These are phyloP conservation scores for Uloborus plumipes DNA, from an alignment of 2,888 invertebrate species.

Conservation along the genomic window DNA sequence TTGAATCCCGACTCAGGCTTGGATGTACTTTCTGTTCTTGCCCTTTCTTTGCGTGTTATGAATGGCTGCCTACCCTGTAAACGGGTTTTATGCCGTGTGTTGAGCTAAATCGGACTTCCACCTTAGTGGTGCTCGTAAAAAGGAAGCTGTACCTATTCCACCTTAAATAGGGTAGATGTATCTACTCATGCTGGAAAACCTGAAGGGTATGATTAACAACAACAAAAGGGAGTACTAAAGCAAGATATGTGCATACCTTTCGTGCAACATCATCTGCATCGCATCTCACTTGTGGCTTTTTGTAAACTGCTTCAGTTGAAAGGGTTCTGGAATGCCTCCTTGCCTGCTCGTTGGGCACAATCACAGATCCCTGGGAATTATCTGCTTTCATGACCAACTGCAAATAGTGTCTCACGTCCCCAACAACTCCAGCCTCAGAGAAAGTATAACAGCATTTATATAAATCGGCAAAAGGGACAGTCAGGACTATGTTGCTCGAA, in stretches of 20 bases:
- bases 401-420: conserved; percentile 70
- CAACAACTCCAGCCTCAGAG: conserved; percentile 47
- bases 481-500: conserved; percentile 70
- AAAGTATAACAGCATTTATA: conserved; percentile 67
- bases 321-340: conserved; percentile 48
- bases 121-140: too few relatives aligned
- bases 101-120: too few relatives aligned
- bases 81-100: too few relatives aligned
- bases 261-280: conserved; percentile 79
- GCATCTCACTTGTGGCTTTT: conserved; percentile 83
- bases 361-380: conserved; percentile 73
- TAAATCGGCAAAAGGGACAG: conserved; percentile 69
- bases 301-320: conserved; percentile 70
- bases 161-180: too few relatives aligned
- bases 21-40: too few relatives aligned
- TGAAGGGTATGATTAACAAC: too few relatives aligned
- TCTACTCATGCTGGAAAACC: too few relatives aligned
- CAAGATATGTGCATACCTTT: conserved; percentile 68
- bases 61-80: too few relatives aligned
- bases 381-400: conserved; percentile 77
- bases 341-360: conserved; percentile 70
- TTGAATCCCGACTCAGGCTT: too few relatives aligned
- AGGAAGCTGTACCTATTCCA: too few relatives aligned
- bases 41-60: too few relatives aligned
- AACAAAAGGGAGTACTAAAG: neutral